phyloP scores from a whole-genome alignment of 2,888 invertebrate species.

The Phengaris alcon region DNA sequence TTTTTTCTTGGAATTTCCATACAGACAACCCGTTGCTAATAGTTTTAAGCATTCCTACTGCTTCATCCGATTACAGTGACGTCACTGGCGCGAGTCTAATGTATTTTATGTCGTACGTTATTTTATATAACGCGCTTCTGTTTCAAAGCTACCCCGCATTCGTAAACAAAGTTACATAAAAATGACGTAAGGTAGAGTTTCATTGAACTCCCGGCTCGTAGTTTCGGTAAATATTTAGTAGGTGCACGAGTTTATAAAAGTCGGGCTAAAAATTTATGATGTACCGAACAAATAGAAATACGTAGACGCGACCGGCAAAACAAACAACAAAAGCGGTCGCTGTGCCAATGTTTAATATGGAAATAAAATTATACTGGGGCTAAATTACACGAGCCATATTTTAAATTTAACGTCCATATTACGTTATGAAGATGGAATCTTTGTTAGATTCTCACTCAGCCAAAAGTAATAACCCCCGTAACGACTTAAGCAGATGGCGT shows the following conservation, averaged over 20 bases:
- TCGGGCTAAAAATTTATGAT: slow-evolving; percentile 16
- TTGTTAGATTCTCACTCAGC: slow-evolving; percentile 43
- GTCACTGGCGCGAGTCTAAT: slow-evolving; percentile 35
- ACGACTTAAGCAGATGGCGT: slow-evolving; percentile 67
- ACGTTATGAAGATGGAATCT: slow-evolving; percentile 29
- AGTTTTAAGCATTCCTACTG: slow-evolving; percentile 51
- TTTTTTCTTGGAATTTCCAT: slow-evolving; percentile 33
- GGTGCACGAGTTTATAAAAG: slow-evolving; percentile 16
- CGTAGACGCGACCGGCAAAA: not conserved
- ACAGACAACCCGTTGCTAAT: slow-evolving; percentile 37
- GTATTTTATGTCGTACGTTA: slow-evolving; percentile 33
- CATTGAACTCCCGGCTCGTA: not conserved
- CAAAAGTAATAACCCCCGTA: slow-evolving; percentile 61
- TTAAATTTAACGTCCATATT: slow-evolving; percentile 24
- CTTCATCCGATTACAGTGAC: slow-evolving; percentile 52
- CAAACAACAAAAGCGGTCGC: not conserved
- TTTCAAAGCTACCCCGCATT: not conserved
- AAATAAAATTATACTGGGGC: slow-evolving; percentile 8
- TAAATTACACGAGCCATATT: slow-evolving; percentile 25
- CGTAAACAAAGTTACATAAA: slow-evolving; percentile 13
- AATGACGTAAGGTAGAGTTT: not conserved
- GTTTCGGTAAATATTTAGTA: slow-evolving; percentile 14
- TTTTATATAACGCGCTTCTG: slow-evolving; percentile 19
- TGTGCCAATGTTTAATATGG: slow-evolving; percentile 2
- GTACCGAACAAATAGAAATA: not conserved